A percentile compares a stretch with the other conserved stretches of the same genome.
phyloP scores from a whole-genome alignment of 2,113 vertebrate species.

The Piliocolobus tephrosceles region DNA sequence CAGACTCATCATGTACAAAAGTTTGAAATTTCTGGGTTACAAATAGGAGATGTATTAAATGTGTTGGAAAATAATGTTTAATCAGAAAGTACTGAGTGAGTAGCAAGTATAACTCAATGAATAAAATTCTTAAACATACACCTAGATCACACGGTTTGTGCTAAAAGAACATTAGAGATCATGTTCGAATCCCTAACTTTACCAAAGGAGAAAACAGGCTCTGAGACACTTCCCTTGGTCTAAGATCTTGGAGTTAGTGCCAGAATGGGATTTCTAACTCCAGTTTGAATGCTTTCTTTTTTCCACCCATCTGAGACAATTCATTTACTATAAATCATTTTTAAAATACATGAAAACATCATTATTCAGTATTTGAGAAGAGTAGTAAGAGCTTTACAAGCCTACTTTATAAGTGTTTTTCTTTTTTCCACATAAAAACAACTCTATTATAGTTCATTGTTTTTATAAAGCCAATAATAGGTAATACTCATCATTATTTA shows the following conservation, averaged over 20 bases:
- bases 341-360: background rate
- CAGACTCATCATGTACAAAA: background rate
- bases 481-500: background rate
- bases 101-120: background rate
- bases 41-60: background rate
- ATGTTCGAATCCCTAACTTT: background rate
- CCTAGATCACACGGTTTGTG: background rate
- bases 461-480: background rate
- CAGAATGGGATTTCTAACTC: background rate
- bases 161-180: background rate
- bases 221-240: background rate
- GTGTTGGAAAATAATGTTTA: background rate
- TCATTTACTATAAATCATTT: background rate
- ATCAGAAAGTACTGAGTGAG: background rate
- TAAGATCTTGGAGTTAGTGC: background rate
- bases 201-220: background rate
- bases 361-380: background rate
- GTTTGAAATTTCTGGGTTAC: background rate
- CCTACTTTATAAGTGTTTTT: background rate
- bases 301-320: conserved; percentile 16
- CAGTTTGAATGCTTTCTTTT: background rate
- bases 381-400: background rate
- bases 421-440: background rate
- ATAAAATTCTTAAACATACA: conserved; percentile 16
- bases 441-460: background rate